Base-by-base conservation (phyloP, 2,113 vertebrate genomes). In the Tupaia chinensis region DNA sequence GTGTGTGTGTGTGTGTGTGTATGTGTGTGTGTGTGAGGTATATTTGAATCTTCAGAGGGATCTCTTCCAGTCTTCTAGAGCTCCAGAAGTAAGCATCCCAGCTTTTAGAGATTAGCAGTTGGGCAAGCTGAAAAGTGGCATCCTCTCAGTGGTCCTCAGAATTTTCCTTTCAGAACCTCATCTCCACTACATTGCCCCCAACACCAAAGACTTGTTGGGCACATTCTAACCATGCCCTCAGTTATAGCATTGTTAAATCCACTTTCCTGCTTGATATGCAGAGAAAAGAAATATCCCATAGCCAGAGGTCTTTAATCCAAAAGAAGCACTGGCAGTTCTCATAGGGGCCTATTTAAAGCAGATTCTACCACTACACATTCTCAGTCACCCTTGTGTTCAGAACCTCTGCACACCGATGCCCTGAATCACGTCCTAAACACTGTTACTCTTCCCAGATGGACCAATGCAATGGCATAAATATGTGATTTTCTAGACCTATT, bases 401-500 rank as follows among this genome's bases (percentile, higher is more conserved):
- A 70, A 3, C 27, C 10, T 84, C 22, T 86, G 56, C 17, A 85
- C 56, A 44, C n/a, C 15, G 72, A 53, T 56, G 73, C 44, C 74
- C 61, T 73, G 56, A 80, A 87, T 77, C 56, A 68, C 77, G 58
- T 8, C 27, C 25, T 65, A 19, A 27, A n/a, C 12, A 90, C 22
- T 80, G 79, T 60, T 80, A 16, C 54, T 90, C 66, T 32, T 19
- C 12, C 53, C 32, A 84, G 34, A 9, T 70, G 84, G 72, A 34
- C 14, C 34, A 79, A 76, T 54, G 32, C 14, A 84, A 73, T 23
- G 61, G 12, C 54, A 65, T 60, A 86, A 68, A 72, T 23, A 78
- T 94, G 53, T 94, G 32, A 83, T 88, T 87, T 92, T 76, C 66
- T 89, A 58, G 80, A 66, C 56, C 69, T 72, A 56, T 25, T 93